A percentile compares a stretch with the other conserved stretches of the same genome.
Evolutionary conservation across 2,888 invertebrate species (phyloP).

Genomic region (Eumacrocentrus americanus): DNA sequence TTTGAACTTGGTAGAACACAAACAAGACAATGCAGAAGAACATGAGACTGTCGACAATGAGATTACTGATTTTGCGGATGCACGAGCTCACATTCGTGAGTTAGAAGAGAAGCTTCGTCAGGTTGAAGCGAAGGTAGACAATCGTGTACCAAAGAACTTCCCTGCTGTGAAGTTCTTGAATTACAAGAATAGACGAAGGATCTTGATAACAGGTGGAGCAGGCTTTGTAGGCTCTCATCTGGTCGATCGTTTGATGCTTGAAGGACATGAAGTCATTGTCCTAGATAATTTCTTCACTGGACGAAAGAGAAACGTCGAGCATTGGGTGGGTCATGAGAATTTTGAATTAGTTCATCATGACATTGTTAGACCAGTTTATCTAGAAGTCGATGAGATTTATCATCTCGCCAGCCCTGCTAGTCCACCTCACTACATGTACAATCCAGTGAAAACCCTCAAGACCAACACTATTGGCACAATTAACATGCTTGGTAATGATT

Average conservation of each 20-base stretch:
- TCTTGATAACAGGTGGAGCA: constrained; percentile 95
- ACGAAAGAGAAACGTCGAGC: constrained; percentile 94
- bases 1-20: not conserved
- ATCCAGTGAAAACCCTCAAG: constrained; percentile 99
- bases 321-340: constrained; percentile 99
- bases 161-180: constrained; percentile 91
- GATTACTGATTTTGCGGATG: constrained; percentile 67
- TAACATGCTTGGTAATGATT: constrained; percentile 79
- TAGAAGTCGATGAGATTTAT: constrained; percentile 98
- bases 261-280: constrained; percentile 95
- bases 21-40: constrained; percentile 26
- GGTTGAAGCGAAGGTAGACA: constrained; percentile 71
- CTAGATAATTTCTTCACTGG: constrained; percentile 99
- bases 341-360: constrained; percentile 99
- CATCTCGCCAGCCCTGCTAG: constrained; percentile 99
- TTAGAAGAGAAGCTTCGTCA: constrained; percentile 76
- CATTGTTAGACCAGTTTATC: constrained; percentile 95
- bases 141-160: constrained; percentile 74
- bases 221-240: constrained; percentile 99
- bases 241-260: constrained; percentile 92
- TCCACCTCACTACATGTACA: constrained; percentile 99
- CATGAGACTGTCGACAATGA: constrained; percentile 37
- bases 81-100: constrained; percentile 69
- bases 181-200: constrained; percentile 89
- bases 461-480: constrained; percentile 97